These are phyloP conservation scores for Lepidostoma basale DNA, from an alignment of 1,140 invertebrate genomes.

Conservation along the genomic window DNA sequence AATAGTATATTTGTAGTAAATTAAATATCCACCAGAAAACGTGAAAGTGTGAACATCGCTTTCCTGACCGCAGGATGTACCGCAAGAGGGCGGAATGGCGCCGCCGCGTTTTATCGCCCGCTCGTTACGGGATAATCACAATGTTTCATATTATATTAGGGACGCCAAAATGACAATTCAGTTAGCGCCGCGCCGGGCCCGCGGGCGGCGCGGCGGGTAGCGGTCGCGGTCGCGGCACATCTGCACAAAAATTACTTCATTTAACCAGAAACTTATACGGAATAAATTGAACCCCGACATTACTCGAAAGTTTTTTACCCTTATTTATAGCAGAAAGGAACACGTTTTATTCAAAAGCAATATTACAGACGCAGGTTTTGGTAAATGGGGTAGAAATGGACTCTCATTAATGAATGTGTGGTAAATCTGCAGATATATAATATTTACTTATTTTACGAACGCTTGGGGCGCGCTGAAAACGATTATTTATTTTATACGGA, in stretches of 20 bases:
- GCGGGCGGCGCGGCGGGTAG: neutral
- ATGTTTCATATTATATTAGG: slow-evolving; percentile 23
- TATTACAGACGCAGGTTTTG: too few relatives aligned
- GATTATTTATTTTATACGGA: too few relatives aligned
- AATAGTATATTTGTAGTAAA: too few relatives aligned
- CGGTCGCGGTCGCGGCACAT: neutral
- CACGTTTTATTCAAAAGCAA: neutral
- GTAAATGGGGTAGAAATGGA: too few relatives aligned
- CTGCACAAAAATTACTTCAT: neutral
- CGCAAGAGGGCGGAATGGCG: slow-evolving; percentile 1
- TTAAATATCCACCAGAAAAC: too few relatives aligned
- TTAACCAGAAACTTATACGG: neutral
- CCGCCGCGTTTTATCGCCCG: slow-evolving; percentile 13
- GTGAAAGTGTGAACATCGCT: too few relatives aligned
- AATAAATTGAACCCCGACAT: neutral
- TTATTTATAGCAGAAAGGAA: neutral
- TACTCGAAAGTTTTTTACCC: too few relatives aligned
- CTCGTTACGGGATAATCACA: slow-evolving; percentile 21
- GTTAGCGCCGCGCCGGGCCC: neutral
- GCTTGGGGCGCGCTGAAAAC: too few relatives aligned
- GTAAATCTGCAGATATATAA: too few relatives aligned
- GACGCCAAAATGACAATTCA: slow-evolving; percentile 23
- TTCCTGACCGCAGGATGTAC: slow-evolving; percentile 3
- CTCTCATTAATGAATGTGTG: too few relatives aligned
- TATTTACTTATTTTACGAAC: too few relatives aligned